Conservation (phyloP, 2,888 invertebrate species). For the Eumacrocentrus americanus region DNA sequence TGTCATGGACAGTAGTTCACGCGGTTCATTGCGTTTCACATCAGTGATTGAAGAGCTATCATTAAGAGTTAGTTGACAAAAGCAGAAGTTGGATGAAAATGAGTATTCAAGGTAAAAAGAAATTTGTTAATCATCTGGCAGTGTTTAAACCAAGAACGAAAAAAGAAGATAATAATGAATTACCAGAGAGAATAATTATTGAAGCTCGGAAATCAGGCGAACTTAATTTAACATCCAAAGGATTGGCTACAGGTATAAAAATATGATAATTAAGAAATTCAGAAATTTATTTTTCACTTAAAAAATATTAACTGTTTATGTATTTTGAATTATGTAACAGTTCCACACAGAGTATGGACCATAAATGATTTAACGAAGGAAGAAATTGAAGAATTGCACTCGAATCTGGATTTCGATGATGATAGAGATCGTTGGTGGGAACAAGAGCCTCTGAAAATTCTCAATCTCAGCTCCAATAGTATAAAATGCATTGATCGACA, state of each 20-base stretch:
- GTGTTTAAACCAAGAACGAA: constrained; percentile 77
- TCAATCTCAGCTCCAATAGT: constrained; percentile 80
- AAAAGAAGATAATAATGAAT: constrained; percentile 72
- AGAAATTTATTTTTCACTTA: background rate
- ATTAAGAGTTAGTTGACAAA: constrained; percentile 20
- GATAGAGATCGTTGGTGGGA: constrained; percentile 83
- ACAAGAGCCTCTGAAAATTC: constrained; percentile 74
- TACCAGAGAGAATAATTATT: constrained; percentile 76
- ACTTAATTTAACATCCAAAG: constrained; percentile 78
- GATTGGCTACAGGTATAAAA: constrained; percentile 71
- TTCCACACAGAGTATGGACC: constrained; percentile 76
- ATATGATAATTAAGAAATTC: constrained; percentile 1
- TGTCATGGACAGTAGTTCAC: constrained; percentile 22
- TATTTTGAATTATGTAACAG: constrained; percentile 58
- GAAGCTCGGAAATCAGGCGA: constrained; percentile 81
- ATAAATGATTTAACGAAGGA: constrained; percentile 73
- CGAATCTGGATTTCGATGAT: constrained; percentile 68
- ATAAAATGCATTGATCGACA: constrained; percentile 70
- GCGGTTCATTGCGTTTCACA: constrained; percentile 20
- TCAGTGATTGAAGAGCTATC: constrained; percentile 4
- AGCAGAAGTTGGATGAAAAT: constrained; percentile 29
- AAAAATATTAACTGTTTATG: too few relatives aligned
- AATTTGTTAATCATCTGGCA: constrained; percentile 49
- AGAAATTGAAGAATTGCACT: constrained; percentile 63
- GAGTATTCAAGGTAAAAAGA: constrained; percentile 41